Evolutionary conservation across 2,797 vertebrate genomes (phyloP).

Genomic region (Cephalopachus bancanus): DNA sequence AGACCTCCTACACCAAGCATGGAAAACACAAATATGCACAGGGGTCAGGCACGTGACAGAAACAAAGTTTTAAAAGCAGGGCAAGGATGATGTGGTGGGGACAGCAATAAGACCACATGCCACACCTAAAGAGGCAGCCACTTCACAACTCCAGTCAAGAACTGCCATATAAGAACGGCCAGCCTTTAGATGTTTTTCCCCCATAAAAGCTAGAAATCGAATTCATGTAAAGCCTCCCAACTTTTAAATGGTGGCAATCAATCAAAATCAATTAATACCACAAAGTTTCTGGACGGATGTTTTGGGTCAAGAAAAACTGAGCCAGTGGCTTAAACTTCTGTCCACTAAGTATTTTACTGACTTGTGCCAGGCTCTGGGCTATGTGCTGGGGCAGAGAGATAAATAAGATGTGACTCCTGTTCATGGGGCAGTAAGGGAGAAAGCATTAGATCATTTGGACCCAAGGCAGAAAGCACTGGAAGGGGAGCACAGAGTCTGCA

Average conservation of each 20-base stretch:
- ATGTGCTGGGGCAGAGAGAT: background rate
- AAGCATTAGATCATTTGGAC: background rate
- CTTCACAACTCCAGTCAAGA: background rate
- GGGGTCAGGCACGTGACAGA: background rate
- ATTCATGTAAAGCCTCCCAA: slow-evolving; percentile 51
- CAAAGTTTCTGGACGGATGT: slow-evolving; percentile 21
- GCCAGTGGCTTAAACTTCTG: slow-evolving; percentile 33
- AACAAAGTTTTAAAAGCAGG: background rate
- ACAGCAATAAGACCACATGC: background rate
- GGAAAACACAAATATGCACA: background rate
- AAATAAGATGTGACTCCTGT: background rate
- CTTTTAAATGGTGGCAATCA: slow-evolving; percentile 68
- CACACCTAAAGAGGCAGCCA: background rate
- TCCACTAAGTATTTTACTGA: background rate
- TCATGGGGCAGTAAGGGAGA: background rate
- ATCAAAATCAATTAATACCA: slow-evolving; percentile 57
- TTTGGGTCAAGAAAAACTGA: slow-evolving; percentile 19
- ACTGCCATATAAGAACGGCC: background rate
- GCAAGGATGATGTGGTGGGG: background rate
- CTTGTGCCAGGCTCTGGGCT: background rate
- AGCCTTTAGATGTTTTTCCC: background rate
- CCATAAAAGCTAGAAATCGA: slow-evolving; percentile 41
- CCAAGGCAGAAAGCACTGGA: background rate
- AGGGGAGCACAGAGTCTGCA: background rate
- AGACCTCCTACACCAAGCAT: background rate